Base-by-base conservation (phyloP, 2,888 invertebrate genomes). In the Plebejus argus region DNA sequence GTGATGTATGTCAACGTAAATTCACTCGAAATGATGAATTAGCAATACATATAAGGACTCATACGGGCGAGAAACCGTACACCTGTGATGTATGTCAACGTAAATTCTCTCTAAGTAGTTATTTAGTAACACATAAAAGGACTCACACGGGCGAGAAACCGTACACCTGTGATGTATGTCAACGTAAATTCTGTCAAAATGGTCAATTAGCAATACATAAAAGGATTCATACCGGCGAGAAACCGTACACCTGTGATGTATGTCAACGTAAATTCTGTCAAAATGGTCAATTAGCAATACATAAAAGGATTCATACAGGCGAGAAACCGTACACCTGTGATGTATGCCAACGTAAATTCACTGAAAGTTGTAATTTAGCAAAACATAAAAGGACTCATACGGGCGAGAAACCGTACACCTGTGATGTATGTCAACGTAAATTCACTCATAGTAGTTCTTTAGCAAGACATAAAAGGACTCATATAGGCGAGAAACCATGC, bases 341-440 rank as follows among this genome's bases (percentile, higher is more conserved):
- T 6, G 10, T 78, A 0, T 82, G 81, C 56, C 58, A 79, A 0
- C 76, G 78, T 2, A 78, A 66, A 8, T 77, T 72, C 49, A 61
- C 20, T 5, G 1, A 23, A 8, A 77, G 10, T 8, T 0, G 45
- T 20, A 0, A 18, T 75, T 78, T 82, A 70, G 78, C 66, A 20
- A 72, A 0, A n/a, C 83, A 84, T 79, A 3, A 79, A 15, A 79
- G 35, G 66, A 79, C 39, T n/a, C 83, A 82, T 35, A 81, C 79
- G 0, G 78, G 78, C 0, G 78, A 79, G 35, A 82, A 79, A 75
- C 81, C 81, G 1, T 81, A 72, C 28, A 33, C 76, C 20, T 83
- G 82, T 76, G 53, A 35, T 35, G 15, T 78, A 0, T 82, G 81
- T 56, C 61, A 79, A 1, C 76, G 78, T 1, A 78, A 70, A 15